Conservation (phyloP, 2,888 invertebrate species). For the Mechanitis messenoides region DNA sequence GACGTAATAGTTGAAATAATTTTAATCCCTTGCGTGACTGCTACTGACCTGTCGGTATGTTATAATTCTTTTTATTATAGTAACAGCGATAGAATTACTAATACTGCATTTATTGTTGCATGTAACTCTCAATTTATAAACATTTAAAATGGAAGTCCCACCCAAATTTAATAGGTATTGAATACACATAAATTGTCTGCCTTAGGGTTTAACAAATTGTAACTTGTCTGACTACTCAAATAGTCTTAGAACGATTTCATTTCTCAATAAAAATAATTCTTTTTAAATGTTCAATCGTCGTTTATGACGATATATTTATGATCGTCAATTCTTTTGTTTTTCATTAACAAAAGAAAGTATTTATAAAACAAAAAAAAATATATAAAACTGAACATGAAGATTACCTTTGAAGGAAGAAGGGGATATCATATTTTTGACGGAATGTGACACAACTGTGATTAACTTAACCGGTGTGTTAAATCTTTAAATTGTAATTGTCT, state of each 20-base stretch:
- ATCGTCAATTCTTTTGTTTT: background rate
- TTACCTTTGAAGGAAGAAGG: too few relatives aligned
- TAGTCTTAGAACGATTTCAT: slow-evolving; percentile 13
- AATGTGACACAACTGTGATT: too few relatives aligned
- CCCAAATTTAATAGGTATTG: slow-evolving; percentile 36
- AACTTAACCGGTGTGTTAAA: too few relatives aligned
- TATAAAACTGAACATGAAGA: too few relatives aligned
- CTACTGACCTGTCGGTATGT: background rate
- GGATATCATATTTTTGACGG: too few relatives aligned
- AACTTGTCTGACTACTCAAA: slow-evolving; percentile 34
- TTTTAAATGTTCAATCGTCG: background rate
- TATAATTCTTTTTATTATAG: background rate
- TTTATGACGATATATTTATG: background rate
- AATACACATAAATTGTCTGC: slow-evolving; percentile 42
- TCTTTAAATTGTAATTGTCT: too few relatives aligned
- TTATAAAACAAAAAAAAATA: too few relatives aligned
- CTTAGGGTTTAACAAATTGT: slow-evolving; percentile 39
- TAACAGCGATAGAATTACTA: background rate
- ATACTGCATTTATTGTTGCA: slow-evolving; percentile 8
- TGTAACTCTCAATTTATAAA: slow-evolving; percentile 29
- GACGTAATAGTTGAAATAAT: background rate
- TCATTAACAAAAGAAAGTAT: too few relatives aligned
- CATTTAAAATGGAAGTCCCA: slow-evolving; percentile 38
- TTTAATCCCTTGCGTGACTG: background rate
- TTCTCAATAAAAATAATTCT: background rate